These are phyloP conservation scores for Hippoglossus stenolepis DNA, from an alignment of 2,113 vertebrate genomes.

Conservation along the genomic window DNA sequence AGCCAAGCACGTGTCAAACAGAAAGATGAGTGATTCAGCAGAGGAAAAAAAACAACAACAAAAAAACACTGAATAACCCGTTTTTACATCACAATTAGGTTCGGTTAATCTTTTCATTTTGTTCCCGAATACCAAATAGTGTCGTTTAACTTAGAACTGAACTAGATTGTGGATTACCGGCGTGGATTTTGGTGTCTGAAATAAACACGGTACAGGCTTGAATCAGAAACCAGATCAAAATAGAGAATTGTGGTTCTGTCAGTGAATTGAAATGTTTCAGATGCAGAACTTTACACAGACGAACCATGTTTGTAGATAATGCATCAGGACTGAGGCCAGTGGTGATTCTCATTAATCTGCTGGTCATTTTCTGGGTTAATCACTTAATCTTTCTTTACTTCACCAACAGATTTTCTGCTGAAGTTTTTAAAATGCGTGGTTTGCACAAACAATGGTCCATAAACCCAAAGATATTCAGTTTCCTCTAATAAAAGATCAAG, in stretches of 20 bases:
- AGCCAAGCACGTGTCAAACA: conserved; percentile 52
- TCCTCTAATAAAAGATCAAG: background rate
- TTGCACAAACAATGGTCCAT: background rate
- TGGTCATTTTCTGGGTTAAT: background rate
- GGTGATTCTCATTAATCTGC: background rate
- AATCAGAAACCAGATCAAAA: conserved; percentile 41
- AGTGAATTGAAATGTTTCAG: conserved; percentile 18
- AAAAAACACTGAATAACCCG: conserved; percentile 34
- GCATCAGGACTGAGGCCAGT: background rate
- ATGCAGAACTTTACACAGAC: background rate
- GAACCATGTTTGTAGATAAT: background rate
- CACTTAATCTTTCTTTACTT: background rate
- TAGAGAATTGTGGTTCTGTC: conserved; percentile 10
- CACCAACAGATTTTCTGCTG: too few relatives aligned
- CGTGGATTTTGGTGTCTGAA: conserved; percentile 45
- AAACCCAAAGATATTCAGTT: background rate
- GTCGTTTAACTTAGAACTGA: conserved; percentile 48
- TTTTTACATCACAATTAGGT: conserved; percentile 55
- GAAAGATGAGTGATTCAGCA: conserved; percentile 42
- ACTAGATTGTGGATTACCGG: conserved; percentile 47
- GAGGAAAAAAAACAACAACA: background rate
- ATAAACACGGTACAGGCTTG: conserved; percentile 37
- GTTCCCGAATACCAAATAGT: conserved; percentile 44
- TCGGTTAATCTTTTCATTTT: conserved; percentile 60
- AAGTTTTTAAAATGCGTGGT: background rate